These are phyloP conservation scores for Sinohyriopsis cumingii DNA, from an alignment of 2,888 invertebrate genomes.

Conservation along the genomic window DNA sequence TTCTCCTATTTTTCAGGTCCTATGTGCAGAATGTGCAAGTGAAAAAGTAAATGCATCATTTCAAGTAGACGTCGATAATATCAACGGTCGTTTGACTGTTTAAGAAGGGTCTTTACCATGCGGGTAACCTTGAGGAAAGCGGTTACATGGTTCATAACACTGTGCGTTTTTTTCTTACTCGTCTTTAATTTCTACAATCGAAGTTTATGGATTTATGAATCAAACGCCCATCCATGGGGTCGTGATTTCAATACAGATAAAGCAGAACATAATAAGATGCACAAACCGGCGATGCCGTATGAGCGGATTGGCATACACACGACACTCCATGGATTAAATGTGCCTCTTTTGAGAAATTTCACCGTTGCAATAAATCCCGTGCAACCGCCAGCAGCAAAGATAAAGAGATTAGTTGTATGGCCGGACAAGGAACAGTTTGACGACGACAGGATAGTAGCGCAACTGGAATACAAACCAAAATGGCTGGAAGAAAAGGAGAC, in stretches of 20 bases:
- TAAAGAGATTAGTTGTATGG: slow-evolving; percentile 18
- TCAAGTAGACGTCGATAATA: background rate
- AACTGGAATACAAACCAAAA: slow-evolving; percentile 55
- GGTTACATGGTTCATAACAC: slow-evolving; percentile 34
- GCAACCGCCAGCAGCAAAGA: too few species aligned
- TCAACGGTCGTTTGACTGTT: background rate
- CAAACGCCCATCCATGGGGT: slow-evolving; percentile 27
- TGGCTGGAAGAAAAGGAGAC: slow-evolving; percentile 21
- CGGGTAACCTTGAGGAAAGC: slow-evolving; percentile 43
- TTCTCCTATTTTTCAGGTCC: too few species aligned
- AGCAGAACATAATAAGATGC: slow-evolving; percentile 18
- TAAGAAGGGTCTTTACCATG: slow-evolving; percentile 20
- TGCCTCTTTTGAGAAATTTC: background rate
- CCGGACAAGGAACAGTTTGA: slow-evolving; percentile 34
- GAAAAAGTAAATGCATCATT: background rate
- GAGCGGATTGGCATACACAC: background rate
- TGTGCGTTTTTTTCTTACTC: slow-evolving; percentile 33
- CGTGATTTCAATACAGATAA: slow-evolving; percentile 17
- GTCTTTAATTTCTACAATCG: slow-evolving; percentile 50
- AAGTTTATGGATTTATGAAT: slow-evolving; percentile 33
- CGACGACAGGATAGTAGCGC: slow-evolving; percentile 64
- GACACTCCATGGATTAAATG: background rate
- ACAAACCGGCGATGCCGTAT: slow-evolving; percentile 8
- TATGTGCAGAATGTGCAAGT: too few species aligned
- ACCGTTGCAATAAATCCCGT: too few species aligned